phyloP scores from a whole-genome alignment of 2,797 vertebrate species.

The Helarctos malayanus region DNA sequence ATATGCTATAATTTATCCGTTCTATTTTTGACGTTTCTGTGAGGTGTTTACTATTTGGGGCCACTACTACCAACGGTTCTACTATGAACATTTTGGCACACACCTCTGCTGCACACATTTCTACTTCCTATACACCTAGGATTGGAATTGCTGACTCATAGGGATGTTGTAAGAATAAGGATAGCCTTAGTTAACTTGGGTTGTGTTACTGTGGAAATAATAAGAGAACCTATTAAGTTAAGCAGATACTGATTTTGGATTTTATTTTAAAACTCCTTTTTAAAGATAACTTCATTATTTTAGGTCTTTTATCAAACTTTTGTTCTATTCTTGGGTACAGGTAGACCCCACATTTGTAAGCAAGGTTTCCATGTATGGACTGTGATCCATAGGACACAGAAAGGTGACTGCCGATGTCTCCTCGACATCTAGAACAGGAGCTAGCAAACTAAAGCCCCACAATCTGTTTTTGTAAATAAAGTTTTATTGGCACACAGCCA shows the following conservation, averaged over 20 bases:
- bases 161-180: not conserved
- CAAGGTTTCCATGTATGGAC: not conserved
- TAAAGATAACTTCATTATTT: conserved; percentile 22
- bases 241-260: not conserved
- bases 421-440: not conserved
- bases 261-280: conserved; percentile 29
- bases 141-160: not conserved
- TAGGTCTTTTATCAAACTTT: not conserved
- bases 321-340: not conserved
- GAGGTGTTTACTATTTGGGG: not conserved
- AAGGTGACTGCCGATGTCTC: not conserved
- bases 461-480: conserved; percentile 22
- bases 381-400: not conserved
- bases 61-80: not conserved
- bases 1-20: not conserved
- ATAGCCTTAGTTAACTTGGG: not conserved
- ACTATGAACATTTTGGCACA: not conserved
- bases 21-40: not conserved
- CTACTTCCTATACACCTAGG: not conserved
- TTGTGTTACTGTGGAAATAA: conserved; percentile 43
- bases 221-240: not conserved
- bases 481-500: not conserved
- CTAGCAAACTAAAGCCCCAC: not conserved
- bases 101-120: not conserved
- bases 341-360: not conserved